Evolutionary conservation across 1,140 invertebrate genomes (phyloP), one percentile per base, ranked within the genome.

Genomic region (Caerostris darwini): DNA sequence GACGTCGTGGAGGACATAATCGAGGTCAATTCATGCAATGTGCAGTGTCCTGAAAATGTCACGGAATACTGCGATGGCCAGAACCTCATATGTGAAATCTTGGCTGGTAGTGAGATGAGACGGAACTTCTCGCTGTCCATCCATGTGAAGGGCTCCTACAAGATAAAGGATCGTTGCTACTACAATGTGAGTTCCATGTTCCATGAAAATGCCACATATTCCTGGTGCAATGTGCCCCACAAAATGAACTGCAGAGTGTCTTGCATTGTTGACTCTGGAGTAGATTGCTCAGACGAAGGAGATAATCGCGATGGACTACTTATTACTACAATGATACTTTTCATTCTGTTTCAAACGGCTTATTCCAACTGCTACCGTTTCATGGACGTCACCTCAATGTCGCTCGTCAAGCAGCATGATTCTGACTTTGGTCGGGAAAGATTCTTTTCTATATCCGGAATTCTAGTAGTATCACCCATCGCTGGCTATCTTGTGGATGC

Each of bases 221-320:
- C 92, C 17, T 88, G 92, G 85, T 94, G 92, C 56, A 89, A 94
- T 56, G 69, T 94, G 5, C 86, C 85, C 2, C 85, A 94, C n/a
- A 94, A 94, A 56, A 88, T 94, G 85, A 77, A 88, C 19, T 94
- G 92, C 7, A 81, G 71, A 14, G 64, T 94, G n/a, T 61, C 67
- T 19, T 94, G 92, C 19, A 53, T 17, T 56, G 59, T 88, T 8
- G 50, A 81, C 12, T 77, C 86, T 54, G 86, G 61, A 0, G 85
- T 87, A 3, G 19, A 89, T 5, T 94, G 92, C 57, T 53, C 7
- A n/a, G 64, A 61, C 3, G 85, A 88, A 54, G 17, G 17, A 7
- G 67, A 61, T 7, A 19, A 61, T 17, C 64, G 92, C 56, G 56
- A 61, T 14, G n/a, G 5, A 56, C 59, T 81, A 17, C n/a, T 94